phyloP scores from a whole-genome alignment of 64 coral and sea anemone genomes.

The Hydrozoanthus tunicans region DNA sequence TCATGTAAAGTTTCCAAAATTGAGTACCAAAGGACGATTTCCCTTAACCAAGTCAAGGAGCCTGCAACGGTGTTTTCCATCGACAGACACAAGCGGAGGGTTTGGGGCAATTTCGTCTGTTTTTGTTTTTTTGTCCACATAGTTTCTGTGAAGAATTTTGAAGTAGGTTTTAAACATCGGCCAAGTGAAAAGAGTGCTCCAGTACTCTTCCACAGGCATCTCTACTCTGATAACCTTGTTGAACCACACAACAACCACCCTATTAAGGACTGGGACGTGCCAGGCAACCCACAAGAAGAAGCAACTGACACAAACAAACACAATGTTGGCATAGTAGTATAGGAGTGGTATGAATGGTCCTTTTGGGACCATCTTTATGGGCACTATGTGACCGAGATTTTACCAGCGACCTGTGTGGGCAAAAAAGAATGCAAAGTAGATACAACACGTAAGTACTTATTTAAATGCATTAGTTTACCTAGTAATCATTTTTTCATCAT shows the following conservation, averaged over 20 bases:
- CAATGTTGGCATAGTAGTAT: conserved; percentile 13
- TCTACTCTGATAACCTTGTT: background rate
- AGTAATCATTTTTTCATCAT: no score
- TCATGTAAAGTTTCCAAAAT: conserved; percentile 50
- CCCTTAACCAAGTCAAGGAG: conserved; percentile 35
- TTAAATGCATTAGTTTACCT: no score
- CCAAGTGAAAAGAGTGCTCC: conserved; percentile 28
- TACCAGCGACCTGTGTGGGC: no score
- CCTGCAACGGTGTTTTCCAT: conserved; percentile 24
- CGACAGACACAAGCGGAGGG: conserved; percentile 36
- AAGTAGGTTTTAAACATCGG: background rate
- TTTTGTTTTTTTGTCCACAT: background rate
- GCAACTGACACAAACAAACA: background rate
- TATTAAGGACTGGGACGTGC: background rate
- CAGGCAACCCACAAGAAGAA: background rate
- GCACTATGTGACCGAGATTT: background rate
- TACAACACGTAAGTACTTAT: no score
- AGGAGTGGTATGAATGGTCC: background rate
- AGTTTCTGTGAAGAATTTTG: conserved; percentile 30
- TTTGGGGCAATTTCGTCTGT: conserved; percentile 2
- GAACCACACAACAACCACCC: conserved; percentile 32
- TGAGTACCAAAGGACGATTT: conserved; percentile 35
- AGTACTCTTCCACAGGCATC: conserved; percentile 25
- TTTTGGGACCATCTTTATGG: background rate
- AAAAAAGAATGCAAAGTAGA: no score